phyloP scores from a whole-genome alignment of 2,797 vertebrate genomes.

The Dicrostonyx torquatus region DNA sequence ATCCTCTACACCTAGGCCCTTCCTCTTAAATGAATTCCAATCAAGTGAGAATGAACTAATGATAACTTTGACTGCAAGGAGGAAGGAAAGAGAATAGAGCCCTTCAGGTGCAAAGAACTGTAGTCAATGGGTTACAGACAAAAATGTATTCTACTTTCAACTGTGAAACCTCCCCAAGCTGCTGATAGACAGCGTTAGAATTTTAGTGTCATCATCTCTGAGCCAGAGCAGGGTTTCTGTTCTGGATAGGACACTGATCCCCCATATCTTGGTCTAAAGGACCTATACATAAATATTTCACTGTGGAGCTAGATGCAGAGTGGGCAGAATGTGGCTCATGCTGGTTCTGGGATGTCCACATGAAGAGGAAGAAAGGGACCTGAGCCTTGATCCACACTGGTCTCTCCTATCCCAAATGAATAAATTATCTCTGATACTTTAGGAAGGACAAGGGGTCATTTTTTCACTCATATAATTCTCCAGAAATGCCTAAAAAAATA shows the following conservation, averaged over 20 bases:
- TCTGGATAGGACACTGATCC: accelerated
- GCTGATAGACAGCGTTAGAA: background rate
- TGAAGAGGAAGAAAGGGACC: background rate
- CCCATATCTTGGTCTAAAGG: accelerated
- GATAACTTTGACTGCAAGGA: too few species aligned
- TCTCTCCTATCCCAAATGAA: background rate
- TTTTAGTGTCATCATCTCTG: background rate
- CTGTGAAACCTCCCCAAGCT: background rate
- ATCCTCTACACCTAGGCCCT: background rate
- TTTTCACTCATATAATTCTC: background rate
- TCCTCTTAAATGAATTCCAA: background rate
- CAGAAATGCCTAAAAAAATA: background rate
- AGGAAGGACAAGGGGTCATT: background rate
- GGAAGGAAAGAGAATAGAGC: background rate
- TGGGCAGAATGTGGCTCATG: accelerated
- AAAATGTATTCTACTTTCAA: background rate
- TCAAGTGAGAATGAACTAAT: background rate
- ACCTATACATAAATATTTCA: background rate
- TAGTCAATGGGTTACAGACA: background rate
- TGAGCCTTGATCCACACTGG: background rate
- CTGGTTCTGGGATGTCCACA: accelerated
- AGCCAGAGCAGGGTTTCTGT: background rate
- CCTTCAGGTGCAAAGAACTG: background rate
- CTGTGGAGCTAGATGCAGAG: background rate
- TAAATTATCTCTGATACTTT: background rate